Base-by-base conservation (phyloP, 1,140 invertebrate genomes). In the Condylostylus longicornis region DNA sequence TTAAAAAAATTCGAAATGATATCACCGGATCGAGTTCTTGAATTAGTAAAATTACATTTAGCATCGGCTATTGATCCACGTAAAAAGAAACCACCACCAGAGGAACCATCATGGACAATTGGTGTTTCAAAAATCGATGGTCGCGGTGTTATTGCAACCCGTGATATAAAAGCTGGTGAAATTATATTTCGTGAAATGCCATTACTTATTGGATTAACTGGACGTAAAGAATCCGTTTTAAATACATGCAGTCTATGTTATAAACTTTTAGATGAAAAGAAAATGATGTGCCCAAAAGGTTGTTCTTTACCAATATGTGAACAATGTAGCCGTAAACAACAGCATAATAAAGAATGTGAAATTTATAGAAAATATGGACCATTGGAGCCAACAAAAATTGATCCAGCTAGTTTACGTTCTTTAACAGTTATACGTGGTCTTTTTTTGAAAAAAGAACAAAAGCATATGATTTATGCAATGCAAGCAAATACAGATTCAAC, bases 181-280 rank as follows among this genome's bases (percentile, higher is more conserved):
- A 50, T 80, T 18, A 71, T 84, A 18, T 77, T 79, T 44, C 58
- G 66, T 3, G 79, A 83, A 49, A 62, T 55, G 19, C 72, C 79
- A 0, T 47, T 82, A 3, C 58, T 82, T 6, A 50, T 71, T n/a
- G 77, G 79, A 0, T 69, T 77, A 35, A 45, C 55, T 1, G 55
- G 53, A n/a, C 53, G 50, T 17, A 50, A 55, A 38, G 54, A 55
- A 48, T 54, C 57, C 4, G 38, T 49, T 2, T 17, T 58, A 17
- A 58, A 58, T 18, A 38, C 47, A 17, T 58, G 55, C 48, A 51
- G 48, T 12, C 41, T 58, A 1, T 58, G 55, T 40, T 42, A 52
- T 15, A 53, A 48, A 25, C 35, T 42, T 31, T 41, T 58, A 23
- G 19, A 68, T 66, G 54, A 58, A 22, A 50, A 65, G 55, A 21